Conservation (phyloP, 2,888 invertebrate genomes). For the Lacanobia wlatinum region DNA sequence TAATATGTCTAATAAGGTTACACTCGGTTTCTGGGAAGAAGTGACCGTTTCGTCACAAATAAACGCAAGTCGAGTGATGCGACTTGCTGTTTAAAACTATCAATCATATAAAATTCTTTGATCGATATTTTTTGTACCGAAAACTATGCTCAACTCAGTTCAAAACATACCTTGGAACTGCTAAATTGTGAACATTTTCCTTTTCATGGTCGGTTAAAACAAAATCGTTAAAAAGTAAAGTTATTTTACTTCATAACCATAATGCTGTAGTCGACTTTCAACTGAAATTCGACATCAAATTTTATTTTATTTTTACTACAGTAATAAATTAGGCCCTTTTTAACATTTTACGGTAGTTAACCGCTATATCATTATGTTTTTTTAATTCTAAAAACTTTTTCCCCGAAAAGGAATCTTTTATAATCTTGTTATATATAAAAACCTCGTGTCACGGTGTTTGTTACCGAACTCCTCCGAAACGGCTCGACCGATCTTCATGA, state of each 20-base stretch:
- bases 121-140: not conserved
- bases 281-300: slow-evolving; percentile 28
- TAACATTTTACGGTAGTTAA: slow-evolving; percentile 42
- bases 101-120: not conserved
- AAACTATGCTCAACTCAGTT: not conserved
- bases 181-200: not conserved
- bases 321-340: slow-evolving; percentile 42
- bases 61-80: not conserved
- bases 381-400: slow-evolving; percentile 12
- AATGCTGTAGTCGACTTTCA: slow-evolving; percentile 18
- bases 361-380: not conserved
- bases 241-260: slow-evolving; percentile 19
- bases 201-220: slow-evolving; percentile 5
- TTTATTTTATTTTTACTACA: slow-evolving; percentile 51
- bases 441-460: too few species aligned
- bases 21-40: not conserved
- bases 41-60: not conserved
- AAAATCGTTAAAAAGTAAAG: slow-evolving; percentile 28
- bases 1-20: too few species aligned
- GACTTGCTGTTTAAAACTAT: not conserved
- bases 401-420: not conserved
- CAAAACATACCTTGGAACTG: not conserved
- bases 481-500: too few species aligned
- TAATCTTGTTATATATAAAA: too few species aligned
- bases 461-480: too few species aligned